Conservation (phyloP, 53 echinoderm and acorn worm genomes). For the Zoroaster sp. region DNA sequence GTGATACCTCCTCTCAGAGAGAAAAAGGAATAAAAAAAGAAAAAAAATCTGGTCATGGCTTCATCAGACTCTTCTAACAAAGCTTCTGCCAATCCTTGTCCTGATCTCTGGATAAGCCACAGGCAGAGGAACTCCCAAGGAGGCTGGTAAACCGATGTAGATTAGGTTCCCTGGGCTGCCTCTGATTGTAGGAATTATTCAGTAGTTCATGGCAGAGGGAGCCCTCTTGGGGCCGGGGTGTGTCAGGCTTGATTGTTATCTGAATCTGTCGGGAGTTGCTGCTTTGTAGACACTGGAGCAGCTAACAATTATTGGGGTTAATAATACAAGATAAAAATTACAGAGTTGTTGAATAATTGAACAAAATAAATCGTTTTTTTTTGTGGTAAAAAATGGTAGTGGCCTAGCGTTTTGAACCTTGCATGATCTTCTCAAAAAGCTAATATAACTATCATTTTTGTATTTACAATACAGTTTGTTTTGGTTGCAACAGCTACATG, state of each 20-base stretch:
- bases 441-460: no score
- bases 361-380: background rate
- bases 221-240: slow-evolving; percentile 35
- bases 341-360: background rate
- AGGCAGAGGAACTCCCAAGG: background rate
- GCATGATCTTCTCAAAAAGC: background rate
- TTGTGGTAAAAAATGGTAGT: background rate
- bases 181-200: slow-evolving; percentile 16
- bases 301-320: slow-evolving; percentile 33
- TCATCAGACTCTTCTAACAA: slow-evolving; percentile 12
- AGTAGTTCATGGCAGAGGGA: slow-evolving; percentile 31
- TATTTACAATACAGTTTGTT: no score
- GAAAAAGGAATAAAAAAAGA: background rate
- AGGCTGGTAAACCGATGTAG: slow-evolving; percentile 5
- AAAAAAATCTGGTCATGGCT: slow-evolving; percentile 6
- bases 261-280: slow-evolving; percentile 1
- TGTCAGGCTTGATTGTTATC: slow-evolving; percentile 32
- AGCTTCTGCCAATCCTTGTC: slow-evolving; percentile 12
- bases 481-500: no score
- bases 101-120: slow-evolving; percentile 36
- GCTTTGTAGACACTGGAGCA: background rate
- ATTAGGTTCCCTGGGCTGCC: background rate
- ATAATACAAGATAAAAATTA: background rate
- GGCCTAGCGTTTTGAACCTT: background rate
- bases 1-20: background rate